Base-by-base conservation (phyloP, 2,888 invertebrate species). In the Pristionchus arcanus region DNA sequence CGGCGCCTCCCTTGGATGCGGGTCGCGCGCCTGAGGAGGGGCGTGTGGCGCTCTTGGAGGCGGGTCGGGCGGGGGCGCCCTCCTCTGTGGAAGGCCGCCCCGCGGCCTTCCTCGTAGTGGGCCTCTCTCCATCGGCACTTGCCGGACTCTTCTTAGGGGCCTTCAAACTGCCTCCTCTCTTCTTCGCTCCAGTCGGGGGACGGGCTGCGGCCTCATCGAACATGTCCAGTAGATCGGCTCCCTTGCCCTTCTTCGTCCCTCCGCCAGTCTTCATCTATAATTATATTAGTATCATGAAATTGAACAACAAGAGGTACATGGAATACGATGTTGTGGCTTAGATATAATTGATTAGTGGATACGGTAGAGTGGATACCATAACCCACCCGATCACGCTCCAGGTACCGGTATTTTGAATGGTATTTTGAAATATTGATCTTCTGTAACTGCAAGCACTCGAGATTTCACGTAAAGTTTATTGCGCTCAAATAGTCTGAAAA, bases 201-300 rank as follows among this genome's bases (percentile, higher is more conserved):
- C 93, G 90, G 9, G 91, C 91, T 0, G 91, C 92, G 5, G 94
- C 94, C 81, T 95, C 94, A 87, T 95, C 95, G 94, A 95, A 92
- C 91, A 95, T 90, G 42, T 93, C 92, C 63, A 95, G 91, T 90
- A 95, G 89, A 85, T 93, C 93, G 11, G 92, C 92, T 16, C 95
- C 95, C 85, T 92, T 94, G 28, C 81, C 71, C 63, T 89, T 91
- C 90, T 90, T 91, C 63, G 90, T 89, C 34, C 59, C 37, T 34
- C 84, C 90, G 0, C 90, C 91, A 53, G 88, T 84, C 86, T 90
- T 90, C 92, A 92, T 90, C 91, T 93, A 92, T 15, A 15, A 21
- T 31, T 34, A 5, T 7, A 21, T 63, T 7, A 25, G 7, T 7
- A 49, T 49, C 42, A 49, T 7, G 42, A 11, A 49, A 9, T 49